Evolutionary conservation across 2,797 vertebrate species (phyloP).

Genomic region (Microctenopoma lineatum): DNA sequence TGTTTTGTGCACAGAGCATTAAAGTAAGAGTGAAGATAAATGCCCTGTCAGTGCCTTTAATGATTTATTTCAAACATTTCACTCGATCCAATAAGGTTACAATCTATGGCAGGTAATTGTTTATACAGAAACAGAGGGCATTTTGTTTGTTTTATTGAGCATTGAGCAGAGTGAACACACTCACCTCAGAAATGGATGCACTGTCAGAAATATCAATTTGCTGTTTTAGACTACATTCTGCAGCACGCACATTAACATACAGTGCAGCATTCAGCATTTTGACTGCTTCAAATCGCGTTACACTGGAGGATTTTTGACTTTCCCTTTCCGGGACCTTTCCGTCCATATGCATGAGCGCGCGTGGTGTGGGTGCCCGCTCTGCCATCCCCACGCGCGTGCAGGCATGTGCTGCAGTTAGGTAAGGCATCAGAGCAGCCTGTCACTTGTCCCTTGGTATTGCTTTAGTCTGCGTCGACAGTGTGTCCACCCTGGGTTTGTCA

Average conservation of each 20-base stretch:
- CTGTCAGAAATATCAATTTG: constrained; percentile 69
- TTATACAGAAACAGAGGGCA: constrained; percentile 74
- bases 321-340: constrained; percentile 24
- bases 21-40: constrained; percentile 84
- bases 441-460: constrained; percentile 79
- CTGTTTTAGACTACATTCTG: constrained; percentile 35
- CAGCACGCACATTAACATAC: constrained; percentile 31
- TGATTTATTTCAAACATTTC: constrained; percentile 86
- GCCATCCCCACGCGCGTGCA: background rate
- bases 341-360: constrained; percentile 39
- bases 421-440: constrained; percentile 80
- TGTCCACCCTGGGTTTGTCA: constrained; percentile 86
- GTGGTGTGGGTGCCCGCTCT: constrained; percentile 25
- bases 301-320: background rate
- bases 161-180: constrained; percentile 69
- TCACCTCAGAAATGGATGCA: constrained; percentile 67
- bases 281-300: constrained; percentile 7
- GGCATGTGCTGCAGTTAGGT: constrained; percentile 69
- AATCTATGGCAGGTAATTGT: constrained; percentile 82
- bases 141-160: constrained; percentile 80
- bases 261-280: constrained; percentile 2
- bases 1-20: constrained; percentile 78
- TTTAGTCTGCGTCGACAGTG: constrained; percentile 81
- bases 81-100: constrained; percentile 80
- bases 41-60: constrained; percentile 83